Conservation (phyloP, 2,888 invertebrate genomes). For the Melinaea marsaeus region DNA sequence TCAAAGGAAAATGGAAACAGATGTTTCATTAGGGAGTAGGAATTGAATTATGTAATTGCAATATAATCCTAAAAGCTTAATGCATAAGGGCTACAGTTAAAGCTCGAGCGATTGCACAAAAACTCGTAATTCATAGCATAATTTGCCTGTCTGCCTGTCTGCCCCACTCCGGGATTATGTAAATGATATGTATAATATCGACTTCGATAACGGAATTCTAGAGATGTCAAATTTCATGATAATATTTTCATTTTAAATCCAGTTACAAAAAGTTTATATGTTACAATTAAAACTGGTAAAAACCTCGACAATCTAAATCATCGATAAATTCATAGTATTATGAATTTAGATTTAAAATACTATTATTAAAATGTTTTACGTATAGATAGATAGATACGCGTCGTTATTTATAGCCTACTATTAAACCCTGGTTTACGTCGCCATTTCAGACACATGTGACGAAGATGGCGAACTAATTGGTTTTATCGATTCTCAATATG, state of each 20-base stretch:
- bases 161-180: slow-evolving; percentile 41
- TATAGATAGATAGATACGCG: background rate
- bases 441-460: slow-evolving; percentile 6
- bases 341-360: too few species aligned
- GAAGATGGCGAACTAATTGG: slow-evolving; percentile 7
- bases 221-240: slow-evolving; percentile 18
- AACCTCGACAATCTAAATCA: too few species aligned
- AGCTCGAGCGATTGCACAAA: slow-evolving; percentile 10
- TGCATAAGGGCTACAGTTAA: slow-evolving; percentile 14
- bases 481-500: slow-evolving; percentile 7
- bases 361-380: background rate
- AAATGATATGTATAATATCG: slow-evolving; percentile 40
- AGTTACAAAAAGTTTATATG: too few species aligned
- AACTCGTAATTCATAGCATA: slow-evolving; percentile 36
- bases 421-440: slow-evolving; percentile 6
- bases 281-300: too few species aligned
- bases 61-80: slow-evolving; percentile 4
- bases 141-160: slow-evolving; percentile 32
- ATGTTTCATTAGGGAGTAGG: slow-evolving; percentile 13
- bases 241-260: background rate
- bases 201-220: slow-evolving; percentile 34
- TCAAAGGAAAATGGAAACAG: slow-evolving; percentile 19
- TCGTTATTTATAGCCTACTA: slow-evolving; percentile 2
- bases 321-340: too few species aligned
- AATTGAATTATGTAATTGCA: slow-evolving; percentile 1